Percentiles rank a stretch among this genome's conserved stretches.
phyloP scores from a whole-genome alignment of 2,888 invertebrate genomes.

The Chaitophorus viminalis region DNA sequence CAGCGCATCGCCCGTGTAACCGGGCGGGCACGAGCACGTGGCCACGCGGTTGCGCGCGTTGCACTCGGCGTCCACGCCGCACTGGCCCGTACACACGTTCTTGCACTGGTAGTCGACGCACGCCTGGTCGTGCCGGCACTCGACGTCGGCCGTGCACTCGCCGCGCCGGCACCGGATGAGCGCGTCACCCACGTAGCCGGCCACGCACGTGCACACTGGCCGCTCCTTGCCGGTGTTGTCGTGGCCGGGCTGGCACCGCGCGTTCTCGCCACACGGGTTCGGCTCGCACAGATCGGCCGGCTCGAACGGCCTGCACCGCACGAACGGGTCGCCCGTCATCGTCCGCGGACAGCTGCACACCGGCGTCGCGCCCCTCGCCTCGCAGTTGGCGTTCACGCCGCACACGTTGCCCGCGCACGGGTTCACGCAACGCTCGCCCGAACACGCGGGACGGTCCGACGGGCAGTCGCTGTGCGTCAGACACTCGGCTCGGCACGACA shows the following conservation, averaged over 20 bases:
- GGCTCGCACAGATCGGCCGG: constrained; percentile 84
- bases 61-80: constrained; percentile 81
- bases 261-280: constrained; percentile 85
- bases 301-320: constrained; percentile 82
- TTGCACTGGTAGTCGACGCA: constrained; percentile 67
- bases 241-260: constrained; percentile 83
- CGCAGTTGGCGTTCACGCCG: constrained; percentile 82
- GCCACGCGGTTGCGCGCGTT: constrained; percentile 81
- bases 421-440: constrained; percentile 83
- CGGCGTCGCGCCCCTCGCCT: constrained; percentile 78
- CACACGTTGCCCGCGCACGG: constrained; percentile 84
- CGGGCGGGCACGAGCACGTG: constrained; percentile 82
- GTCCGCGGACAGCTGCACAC: constrained; percentile 87
- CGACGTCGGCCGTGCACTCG: constrained; percentile 80
- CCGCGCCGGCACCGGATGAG: constrained; percentile 78
- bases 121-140: constrained; percentile 75
- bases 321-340: constrained; percentile 89
- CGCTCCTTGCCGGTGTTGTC: constrained; percentile 83
- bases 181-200: constrained; percentile 84
- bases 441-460: constrained; percentile 79
- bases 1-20: constrained; percentile 74
- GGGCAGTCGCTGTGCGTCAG: constrained; percentile 83
- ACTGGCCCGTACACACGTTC: constrained; percentile 81
- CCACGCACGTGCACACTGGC: constrained; percentile 86
- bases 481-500: constrained; percentile 83